Evolutionary conservation across 1,140 invertebrate genomes (phyloP).

Genomic region (Cylas formicarius): DNA sequence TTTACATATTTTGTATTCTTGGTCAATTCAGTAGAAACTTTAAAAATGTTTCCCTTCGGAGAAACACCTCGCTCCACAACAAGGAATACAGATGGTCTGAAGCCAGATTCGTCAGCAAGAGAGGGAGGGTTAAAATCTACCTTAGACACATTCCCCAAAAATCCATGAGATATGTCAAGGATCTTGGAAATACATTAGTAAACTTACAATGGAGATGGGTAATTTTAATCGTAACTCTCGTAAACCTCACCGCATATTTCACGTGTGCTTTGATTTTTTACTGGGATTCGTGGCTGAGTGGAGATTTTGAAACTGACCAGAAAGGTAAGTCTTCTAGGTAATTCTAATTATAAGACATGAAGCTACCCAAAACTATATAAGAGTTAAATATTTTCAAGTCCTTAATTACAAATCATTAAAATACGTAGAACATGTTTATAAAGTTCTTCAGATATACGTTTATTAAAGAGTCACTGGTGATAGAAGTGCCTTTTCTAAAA

Average conservation of each 20-base stretch:
- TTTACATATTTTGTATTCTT: background rate
- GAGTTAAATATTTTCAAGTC: no score
- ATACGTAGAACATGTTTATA: no score
- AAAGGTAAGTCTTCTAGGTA: slow-evolving; percentile 1
- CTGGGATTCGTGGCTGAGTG: slow-evolving; percentile 26
- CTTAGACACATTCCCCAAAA: slow-evolving; percentile 26
- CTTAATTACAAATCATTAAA: no score
- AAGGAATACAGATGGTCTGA: slow-evolving; percentile 6
- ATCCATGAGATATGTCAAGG: slow-evolving; percentile 20
- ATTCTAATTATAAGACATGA: no score
- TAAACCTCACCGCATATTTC: slow-evolving; percentile 23
- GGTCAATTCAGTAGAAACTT: slow-evolving; percentile 2
- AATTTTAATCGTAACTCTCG: slow-evolving; percentile 13
- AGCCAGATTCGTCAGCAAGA: slow-evolving; percentile 22
- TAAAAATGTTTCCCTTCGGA: slow-evolving; percentile 9
- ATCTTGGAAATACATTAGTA: slow-evolving; percentile 26
- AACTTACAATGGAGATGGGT: slow-evolving; percentile 29
- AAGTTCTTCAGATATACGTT: no score
- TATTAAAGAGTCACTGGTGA: no score
- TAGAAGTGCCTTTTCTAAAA: no score
- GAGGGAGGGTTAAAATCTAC: slow-evolving; percentile 20
- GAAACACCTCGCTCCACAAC: no score
- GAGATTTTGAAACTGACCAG: slow-evolving; percentile 21
- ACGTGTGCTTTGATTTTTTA: slow-evolving; percentile 20
- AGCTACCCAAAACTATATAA: no score